These are phyloP conservation scores for Erpetoichthys calabaricus DNA, from an alignment of 2,797 vertebrate genomes.

Conservation along the genomic window DNA sequence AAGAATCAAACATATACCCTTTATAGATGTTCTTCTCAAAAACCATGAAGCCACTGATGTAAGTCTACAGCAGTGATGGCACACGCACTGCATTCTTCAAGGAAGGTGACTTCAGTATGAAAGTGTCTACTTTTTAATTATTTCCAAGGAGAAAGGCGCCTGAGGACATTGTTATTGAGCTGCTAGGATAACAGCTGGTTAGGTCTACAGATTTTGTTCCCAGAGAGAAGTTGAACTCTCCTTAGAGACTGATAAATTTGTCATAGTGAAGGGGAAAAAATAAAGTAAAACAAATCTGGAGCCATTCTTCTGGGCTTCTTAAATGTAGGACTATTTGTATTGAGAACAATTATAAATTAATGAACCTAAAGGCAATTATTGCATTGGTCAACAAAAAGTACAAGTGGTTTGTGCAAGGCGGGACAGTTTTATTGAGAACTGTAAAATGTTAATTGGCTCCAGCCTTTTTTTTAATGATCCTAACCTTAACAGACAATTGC, in stretches of 20 bases:
- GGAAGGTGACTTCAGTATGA: slow-evolving; percentile 20
- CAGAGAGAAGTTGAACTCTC: slow-evolving; percentile 18
- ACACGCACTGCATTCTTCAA: slow-evolving; percentile 8
- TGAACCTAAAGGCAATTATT: not conserved
- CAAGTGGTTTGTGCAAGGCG: not conserved
- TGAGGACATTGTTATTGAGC: slow-evolving; percentile 19
- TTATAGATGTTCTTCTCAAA: no score
- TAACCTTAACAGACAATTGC: not conserved
- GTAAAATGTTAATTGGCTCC: not conserved
- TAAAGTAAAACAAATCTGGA: not conserved
- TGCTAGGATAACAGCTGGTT: slow-evolving; percentile 9
- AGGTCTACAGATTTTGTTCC: slow-evolving; percentile 11
- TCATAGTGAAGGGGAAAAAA: not conserved
- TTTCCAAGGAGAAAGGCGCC: slow-evolving; percentile 14
- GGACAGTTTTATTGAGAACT: slow-evolving; percentile 1
- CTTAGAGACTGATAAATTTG: slow-evolving; percentile 13
- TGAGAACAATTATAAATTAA: not conserved
- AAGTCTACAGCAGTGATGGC: no score
- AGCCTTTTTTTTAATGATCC: not conserved
- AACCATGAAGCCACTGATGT: no score
- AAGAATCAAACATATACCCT: no score
- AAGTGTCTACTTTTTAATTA: slow-evolving; percentile 16
- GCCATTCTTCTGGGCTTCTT: not conserved
- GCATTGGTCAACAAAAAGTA: not conserved
- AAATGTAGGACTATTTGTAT: not conserved